Evolutionary conservation across 2,797 vertebrate genomes (phyloP), one percentile per base, ranked within the genome.

Genomic region (Sarcoramphus papa): DNA sequence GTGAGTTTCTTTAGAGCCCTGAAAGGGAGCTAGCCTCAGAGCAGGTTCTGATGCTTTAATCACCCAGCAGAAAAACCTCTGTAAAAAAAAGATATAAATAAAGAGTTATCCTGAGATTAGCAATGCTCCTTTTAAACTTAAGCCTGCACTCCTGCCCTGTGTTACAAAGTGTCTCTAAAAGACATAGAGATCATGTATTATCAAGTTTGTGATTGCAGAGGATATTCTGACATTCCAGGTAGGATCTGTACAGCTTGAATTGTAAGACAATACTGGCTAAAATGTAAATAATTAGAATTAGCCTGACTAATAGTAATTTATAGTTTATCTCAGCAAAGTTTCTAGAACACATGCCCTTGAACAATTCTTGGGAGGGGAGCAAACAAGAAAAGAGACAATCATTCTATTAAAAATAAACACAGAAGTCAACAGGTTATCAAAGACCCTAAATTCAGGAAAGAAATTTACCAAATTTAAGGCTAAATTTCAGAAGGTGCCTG

Each of bases 21-120:
- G 93, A 92, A 93, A 94, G 73, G 28, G 62, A 85, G 25, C 19
- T 95, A 82, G 68, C 93, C 92, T 90, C 86, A 82, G 91, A 97
- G 92, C 67, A 67, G 17, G 53, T 85, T 91, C 64, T 41, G 63
- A 62, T 65, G 88, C 89, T 87, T 60, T 91, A 92, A 96, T 83
- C 76, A 95, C 28, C 65, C 48, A 51, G 16, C 21, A 92, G 87
- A 92, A 95, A 83, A 96, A 87, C 19, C 28, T 59, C 37, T 1
- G 7, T 63, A 64, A 86, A 94, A 78, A 78, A 50, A 47, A 51
- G 24, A 50, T 23, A 88, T 22, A 94, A 50, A 86, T 25, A 84
- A 82, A 92, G 33, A 60, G 40, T 88, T 86, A 92, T 13, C 40
- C 33, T 64, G 81, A 88, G 85, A 94, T 94, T 94, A 93, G 87